Conservation (phyloP, 2,113 vertebrate species). For the Himantopus leucocephalus region DNA sequence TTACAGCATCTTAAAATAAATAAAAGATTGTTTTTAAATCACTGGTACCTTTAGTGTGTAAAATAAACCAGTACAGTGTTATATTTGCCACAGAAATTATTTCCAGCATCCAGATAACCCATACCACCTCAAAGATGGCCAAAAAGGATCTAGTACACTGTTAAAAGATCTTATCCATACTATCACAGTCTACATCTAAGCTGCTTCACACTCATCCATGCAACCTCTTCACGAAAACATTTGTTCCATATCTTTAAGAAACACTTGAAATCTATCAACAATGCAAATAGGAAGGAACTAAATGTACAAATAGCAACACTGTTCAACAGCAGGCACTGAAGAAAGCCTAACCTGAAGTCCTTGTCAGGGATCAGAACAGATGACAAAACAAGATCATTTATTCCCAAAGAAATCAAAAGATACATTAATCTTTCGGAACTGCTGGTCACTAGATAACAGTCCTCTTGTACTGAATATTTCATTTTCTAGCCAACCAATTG, state of each 20-base stretch:
- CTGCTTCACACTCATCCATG: not conserved
- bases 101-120: not conserved
- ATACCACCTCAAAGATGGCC: not conserved
- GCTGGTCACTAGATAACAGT: not conserved
- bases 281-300: not conserved
- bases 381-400: not conserved
- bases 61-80: not conserved
- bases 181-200: not conserved
- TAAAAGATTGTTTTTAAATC: not conserved
- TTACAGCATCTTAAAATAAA: not conserved
- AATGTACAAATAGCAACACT: not conserved
- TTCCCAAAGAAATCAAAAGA: not conserved
- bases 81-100: not conserved
- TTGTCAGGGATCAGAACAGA: not conserved
- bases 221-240: not conserved
- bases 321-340: not conserved
- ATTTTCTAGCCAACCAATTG: not conserved
- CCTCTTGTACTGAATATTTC: not conserved
- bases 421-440: not conserved
- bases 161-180: not conserved
- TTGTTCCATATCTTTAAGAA: not conserved
- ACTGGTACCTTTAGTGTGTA: not conserved
- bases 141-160: not conserved
- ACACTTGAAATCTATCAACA: not conserved
- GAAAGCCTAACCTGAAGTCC: not conserved